Conservation (phyloP, 2,797 vertebrate species). For the Moxostoma hubbsi region DNA sequence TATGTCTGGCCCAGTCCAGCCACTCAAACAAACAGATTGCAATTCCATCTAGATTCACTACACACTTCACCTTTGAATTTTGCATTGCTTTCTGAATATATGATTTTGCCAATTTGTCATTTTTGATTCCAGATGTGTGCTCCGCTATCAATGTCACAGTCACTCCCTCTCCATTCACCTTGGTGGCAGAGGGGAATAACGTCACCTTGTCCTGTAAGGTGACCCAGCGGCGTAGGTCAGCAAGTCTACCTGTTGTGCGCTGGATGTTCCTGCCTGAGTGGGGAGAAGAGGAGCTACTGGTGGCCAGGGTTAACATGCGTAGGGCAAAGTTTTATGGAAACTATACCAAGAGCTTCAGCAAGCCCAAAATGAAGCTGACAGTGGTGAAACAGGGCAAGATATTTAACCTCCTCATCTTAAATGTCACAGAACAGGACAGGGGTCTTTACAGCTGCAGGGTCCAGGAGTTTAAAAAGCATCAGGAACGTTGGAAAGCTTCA, state of each 20-base stretch:
- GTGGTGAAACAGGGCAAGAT: conserved; percentile 83
- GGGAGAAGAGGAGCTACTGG: conserved; percentile 80
- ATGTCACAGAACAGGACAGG: conserved; percentile 80
- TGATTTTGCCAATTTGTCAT: background rate
- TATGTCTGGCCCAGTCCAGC: no score
- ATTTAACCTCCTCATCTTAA: conserved; percentile 85
- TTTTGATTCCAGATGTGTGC: conserved; percentile 77
- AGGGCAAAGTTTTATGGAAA: conserved; percentile 91
- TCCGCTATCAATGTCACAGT: conserved; percentile 89
- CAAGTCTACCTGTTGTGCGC: conserved; percentile 87
- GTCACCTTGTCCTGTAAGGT: conserved; percentile 87
- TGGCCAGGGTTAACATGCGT: conserved; percentile 93
- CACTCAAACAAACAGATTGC: no score
- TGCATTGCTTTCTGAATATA: background rate
- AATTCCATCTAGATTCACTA: no score
- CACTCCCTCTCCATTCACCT: conserved; percentile 84
- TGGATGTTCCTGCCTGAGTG: conserved; percentile 84
- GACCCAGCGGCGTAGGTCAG: conserved; percentile 82
- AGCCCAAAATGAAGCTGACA: conserved; percentile 83
- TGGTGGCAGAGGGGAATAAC: conserved; percentile 85
- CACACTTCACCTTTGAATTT: no score
- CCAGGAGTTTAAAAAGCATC: conserved; percentile 90
- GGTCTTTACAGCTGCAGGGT: conserved; percentile 92
- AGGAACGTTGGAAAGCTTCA: conserved; percentile 89
- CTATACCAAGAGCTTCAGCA: conserved; percentile 85